phyloP scores from a whole-genome alignment of 2,797 vertebrate genomes.

The Channa striata region DNA sequence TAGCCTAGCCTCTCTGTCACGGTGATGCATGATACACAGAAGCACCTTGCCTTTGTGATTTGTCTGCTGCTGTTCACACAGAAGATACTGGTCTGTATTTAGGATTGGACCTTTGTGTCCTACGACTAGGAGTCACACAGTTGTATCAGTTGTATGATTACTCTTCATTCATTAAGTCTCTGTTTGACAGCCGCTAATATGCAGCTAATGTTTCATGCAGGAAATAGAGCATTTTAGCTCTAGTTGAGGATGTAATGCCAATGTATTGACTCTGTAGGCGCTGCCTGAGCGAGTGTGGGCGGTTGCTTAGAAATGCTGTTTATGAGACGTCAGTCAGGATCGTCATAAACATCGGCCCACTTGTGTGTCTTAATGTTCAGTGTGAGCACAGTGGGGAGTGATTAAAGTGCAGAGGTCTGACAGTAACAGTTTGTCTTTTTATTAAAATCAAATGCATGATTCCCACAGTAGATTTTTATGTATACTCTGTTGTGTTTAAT shows the following conservation, averaged over 20 bases:
- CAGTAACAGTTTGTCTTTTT: constrained; percentile 13
- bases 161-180: neutral
- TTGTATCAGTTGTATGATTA: neutral
- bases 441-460: constrained; percentile 11
- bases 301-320: constrained; percentile 2
- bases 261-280: constrained; percentile 23
- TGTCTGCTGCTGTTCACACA: constrained; percentile 28
- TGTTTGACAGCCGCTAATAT: neutral
- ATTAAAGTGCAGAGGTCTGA: constrained; percentile 5
- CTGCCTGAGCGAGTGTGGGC: neutral
- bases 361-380: constrained; percentile 22
- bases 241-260: constrained; percentile 16
- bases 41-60: constrained; percentile 26
- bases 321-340: constrained; percentile 14
- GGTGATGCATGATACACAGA: constrained; percentile 44
- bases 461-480: neutral
- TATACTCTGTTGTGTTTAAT: neutral
- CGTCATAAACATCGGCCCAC: constrained; percentile 31
- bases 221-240: neutral
- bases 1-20: constrained; percentile 46
- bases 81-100: constrained; percentile 3
- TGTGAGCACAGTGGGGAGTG: constrained; percentile 6
- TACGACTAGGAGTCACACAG: neutral
- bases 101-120: neutral
- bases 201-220: neutral